These are phyloP conservation scores for Seladonia tumulorum DNA, from an alignment of 2,888 invertebrate genomes.

Conservation along the genomic window DNA sequence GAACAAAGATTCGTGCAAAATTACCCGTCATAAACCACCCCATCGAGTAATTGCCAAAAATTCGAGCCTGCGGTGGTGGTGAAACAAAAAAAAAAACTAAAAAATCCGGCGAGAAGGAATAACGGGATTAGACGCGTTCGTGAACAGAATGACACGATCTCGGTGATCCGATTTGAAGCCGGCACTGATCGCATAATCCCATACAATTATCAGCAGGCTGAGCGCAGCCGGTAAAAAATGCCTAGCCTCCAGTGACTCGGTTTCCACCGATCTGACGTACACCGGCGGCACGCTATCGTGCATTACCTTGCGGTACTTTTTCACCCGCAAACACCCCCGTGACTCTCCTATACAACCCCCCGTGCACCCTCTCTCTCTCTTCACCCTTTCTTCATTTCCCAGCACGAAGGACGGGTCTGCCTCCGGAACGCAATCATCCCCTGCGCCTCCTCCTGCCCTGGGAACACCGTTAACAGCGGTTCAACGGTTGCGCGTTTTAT, in stretches of 20 bases:
- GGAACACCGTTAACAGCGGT: slow-evolving; percentile 49
- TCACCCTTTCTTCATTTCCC: slow-evolving; percentile 22
- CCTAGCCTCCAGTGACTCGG: slow-evolving; percentile 43
- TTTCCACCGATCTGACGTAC: slow-evolving; percentile 36
- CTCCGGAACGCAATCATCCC: slow-evolving; percentile 39
- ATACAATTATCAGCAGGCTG: slow-evolving; percentile 58
- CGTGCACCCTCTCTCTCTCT: neutral
- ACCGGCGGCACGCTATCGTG: slow-evolving; percentile 66
- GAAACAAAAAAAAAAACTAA: neutral
- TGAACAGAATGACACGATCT: slow-evolving; percentile 36
- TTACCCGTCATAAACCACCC: neutral
- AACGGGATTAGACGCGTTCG: slow-evolving; percentile 35
- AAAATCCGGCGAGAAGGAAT: slow-evolving; percentile 20
- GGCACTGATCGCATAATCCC: slow-evolving; percentile 46
- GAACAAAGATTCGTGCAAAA: neutral
- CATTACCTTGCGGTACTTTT: slow-evolving; percentile 65
- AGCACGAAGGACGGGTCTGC: slow-evolving; percentile 33
- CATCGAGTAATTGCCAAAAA: neutral
- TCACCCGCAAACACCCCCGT: slow-evolving; percentile 38
- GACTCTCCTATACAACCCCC: neutral
- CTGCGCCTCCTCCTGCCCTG: neutral
- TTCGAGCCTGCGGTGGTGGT: no score
- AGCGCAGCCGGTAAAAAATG: slow-evolving; percentile 61
- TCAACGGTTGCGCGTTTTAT: slow-evolving; percentile 64
- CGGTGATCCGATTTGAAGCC: slow-evolving; percentile 43